Evolutionary conservation across 2,888 invertebrate species (phyloP).

Genomic region (Drosophila kambysellisi): DNA sequence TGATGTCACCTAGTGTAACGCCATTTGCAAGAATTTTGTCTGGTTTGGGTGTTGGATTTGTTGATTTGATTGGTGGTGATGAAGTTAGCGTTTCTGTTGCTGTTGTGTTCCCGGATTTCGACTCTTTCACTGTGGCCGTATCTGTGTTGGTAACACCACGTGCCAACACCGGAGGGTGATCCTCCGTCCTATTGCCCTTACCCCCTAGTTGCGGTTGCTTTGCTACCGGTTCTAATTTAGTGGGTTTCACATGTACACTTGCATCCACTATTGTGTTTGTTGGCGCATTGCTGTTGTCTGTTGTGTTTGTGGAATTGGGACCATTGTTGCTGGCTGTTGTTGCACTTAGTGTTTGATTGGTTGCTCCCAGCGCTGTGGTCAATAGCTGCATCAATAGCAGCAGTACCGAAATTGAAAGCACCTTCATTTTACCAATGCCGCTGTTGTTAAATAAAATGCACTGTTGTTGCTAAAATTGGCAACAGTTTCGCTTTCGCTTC

Average conservation of each 20-base stretch:
- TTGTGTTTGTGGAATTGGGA: conserved; percentile 6
- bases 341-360: conserved; percentile 9
- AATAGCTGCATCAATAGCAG: conserved; percentile 40
- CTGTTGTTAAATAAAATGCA: conserved; percentile 1
- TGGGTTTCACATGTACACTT: conserved; percentile 7
- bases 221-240: conserved; percentile 6
- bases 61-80: conserved; percentile 3
- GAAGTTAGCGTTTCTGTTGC: conserved; percentile 3
- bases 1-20: conserved; percentile 15
- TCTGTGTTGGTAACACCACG: conserved; percentile 48
- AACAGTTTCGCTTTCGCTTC: conserved; percentile 13
- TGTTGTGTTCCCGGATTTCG: conserved; percentile 1
- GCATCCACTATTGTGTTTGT: background rate
- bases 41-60: conserved; percentile 20
- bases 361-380: background rate
- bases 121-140: conserved; percentile 4
- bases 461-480: conserved; percentile 23
- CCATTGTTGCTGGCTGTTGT: conserved; percentile 11
- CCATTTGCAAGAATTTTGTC: conserved; percentile 31
- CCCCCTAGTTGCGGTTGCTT: conserved; percentile 1
- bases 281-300: conserved; percentile 14
- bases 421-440: conserved; percentile 30
- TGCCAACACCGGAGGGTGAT: conserved; percentile 11
- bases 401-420: conserved; percentile 38
- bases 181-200: conserved; percentile 15